Base-by-base conservation (phyloP, 2,888 invertebrate genomes). In the Antheraea assamensis region DNA sequence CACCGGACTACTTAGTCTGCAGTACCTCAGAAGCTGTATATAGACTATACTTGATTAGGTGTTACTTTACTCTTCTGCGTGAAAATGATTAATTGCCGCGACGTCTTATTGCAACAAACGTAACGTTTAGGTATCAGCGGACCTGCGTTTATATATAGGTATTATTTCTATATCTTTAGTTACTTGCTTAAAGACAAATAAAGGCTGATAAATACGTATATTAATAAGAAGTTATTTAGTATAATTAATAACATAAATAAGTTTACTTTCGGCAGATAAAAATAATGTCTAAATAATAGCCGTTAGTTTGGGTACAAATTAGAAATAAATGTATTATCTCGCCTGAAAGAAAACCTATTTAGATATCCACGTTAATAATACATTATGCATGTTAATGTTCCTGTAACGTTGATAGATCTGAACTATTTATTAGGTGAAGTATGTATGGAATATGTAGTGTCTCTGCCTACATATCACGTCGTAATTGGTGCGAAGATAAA, bases 311-410 rank as follows among this genome's bases (percentile, higher is more conserved):
- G 58, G 24, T 58, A 58, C 24, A 64, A 27, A 17, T 64, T 64
- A 64, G 15, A 30, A 13, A 64, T 64, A 64, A 64, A 64, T 64
- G 27, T 64, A 64, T 30, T 30, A 5, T 27, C 21, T 17, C 17
- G 30, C 5, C 17, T 64, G 27, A 64, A 64, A 64, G 21, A 68
- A 68, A 68, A 68, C 35, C 35, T 68, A 21, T 21, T 68, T 19
- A 68, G 68, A 35, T 68, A 35, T 21, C 68, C 35, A 68, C 68
- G 68, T n/a, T 21, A 68, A 68, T 68, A 68, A 68, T 68, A 68
- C 35, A 68, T 68, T 68, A 68, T 15, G 35, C n/a, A 35, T n/a
- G 35, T 68, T 68, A 68, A 68, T 68, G 68, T 68, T 68, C n/a
- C 15, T 35, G 35, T 15, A n/a, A 35, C 35, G 35, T 68, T 68